Evolutionary conservation across 2,113 vertebrate genomes (phyloP).

Genomic region (Pyrgilauda ruficollis): DNA sequence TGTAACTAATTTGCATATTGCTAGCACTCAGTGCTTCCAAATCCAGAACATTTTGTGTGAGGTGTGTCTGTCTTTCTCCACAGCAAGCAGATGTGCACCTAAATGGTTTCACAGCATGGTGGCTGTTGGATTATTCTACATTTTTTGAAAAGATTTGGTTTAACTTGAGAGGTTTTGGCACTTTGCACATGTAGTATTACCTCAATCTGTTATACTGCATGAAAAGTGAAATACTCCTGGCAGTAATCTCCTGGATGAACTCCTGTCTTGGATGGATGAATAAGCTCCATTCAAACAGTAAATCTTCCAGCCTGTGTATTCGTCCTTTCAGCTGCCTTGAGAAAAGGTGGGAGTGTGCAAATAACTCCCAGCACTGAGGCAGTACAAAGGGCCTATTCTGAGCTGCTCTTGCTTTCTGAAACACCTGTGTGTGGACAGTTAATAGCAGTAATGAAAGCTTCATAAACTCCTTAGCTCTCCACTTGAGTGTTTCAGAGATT

Average conservation of each 20-base stretch:
- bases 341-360: neutral
- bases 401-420: neutral
- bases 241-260: neutral
- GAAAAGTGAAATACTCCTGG: slow-evolving; percentile 24
- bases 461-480: neutral
- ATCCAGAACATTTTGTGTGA: neutral
- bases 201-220: neutral
- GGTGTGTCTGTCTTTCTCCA: neutral
- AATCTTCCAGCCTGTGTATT: neutral
- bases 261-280: neutral
- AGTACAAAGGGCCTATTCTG: neutral
- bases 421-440: neutral
- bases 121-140: neutral
- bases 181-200: neutral
- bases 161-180: neutral
- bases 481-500: neutral
- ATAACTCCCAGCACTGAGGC: neutral
- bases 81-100: neutral
- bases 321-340: neutral
- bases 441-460: neutral
- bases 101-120: rapidly evolving
- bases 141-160: neutral
- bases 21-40: neutral
- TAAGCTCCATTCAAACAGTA: neutral
- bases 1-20: neutral